Evolutionary conservation across 2,797 vertebrate genomes (phyloP).

Genomic region (Melanotaenia maccullochi): DNA sequence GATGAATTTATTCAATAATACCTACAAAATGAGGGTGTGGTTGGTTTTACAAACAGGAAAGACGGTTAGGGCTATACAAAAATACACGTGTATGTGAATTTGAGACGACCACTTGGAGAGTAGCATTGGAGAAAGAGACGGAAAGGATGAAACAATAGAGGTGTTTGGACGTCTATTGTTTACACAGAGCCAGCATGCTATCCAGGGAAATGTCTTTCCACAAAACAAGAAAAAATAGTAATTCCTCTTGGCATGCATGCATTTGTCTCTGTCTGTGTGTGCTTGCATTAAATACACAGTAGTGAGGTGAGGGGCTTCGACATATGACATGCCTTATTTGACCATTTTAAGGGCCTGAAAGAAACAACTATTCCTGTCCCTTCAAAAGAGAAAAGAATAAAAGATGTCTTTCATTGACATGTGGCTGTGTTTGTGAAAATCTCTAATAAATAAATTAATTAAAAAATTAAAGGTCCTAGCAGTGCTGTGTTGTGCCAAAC

Average conservation of each 20-base stretch:
- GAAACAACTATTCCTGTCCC: no score
- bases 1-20: conserved; percentile 48
- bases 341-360: background rate
- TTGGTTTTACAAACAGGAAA: conserved; percentile 72
- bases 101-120: conserved; percentile 39
- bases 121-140: conserved; percentile 54
- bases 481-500: no score
- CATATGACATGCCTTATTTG: background rate
- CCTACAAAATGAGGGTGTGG: conserved; percentile 58
- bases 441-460: no score
- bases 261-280: background rate
- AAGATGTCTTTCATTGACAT: no score
- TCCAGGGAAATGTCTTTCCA: conserved; percentile 67
- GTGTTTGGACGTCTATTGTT: conserved; percentile 65
- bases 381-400: no score
- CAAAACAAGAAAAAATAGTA: conserved; percentile 44
- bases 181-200: conserved; percentile 57
- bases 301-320: conserved; percentile 6
- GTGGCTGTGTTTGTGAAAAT: no score
- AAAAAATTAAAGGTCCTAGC: no score
- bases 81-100: conserved; percentile 47
- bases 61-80: conserved; percentile 50
- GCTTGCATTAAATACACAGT: background rate
- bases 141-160: conserved; percentile 66
- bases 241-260: conserved; percentile 33